A percentile compares a stretch with the other conserved stretches of the same genome.
Conservation (phyloP, 2,888 invertebrate genomes). For the Asteroscopus sphinx region DNA sequence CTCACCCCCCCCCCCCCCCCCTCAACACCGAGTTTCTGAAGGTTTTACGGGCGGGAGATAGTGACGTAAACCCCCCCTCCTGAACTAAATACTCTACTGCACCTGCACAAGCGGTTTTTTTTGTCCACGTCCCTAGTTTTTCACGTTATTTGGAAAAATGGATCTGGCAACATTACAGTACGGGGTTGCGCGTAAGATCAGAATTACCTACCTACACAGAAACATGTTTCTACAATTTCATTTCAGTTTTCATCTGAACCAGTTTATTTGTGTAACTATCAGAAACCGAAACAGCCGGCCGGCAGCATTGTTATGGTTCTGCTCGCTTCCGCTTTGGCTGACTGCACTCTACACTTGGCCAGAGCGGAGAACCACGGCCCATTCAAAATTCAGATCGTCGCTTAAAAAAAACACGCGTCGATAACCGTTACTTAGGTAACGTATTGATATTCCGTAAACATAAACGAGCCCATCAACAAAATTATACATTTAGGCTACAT, state of each 20-base stretch:
- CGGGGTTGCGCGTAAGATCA: constrained; percentile 60
- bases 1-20: no score
- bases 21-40: no score
- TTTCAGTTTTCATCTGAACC: constrained; percentile 79
- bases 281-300: constrained; percentile 79
- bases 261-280: constrained; percentile 83
- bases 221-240: constrained; percentile 78
- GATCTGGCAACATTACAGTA: no score
- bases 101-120: no score
- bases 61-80: no score
- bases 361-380: constrained; percentile 66
- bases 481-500: constrained; percentile 10
- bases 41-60: no score
- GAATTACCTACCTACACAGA: constrained; percentile 73
- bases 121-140: no score
- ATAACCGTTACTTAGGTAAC: constrained; percentile 56
- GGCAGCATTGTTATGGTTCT: constrained; percentile 83
- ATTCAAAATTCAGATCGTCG: constrained; percentile 72
- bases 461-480: not conserved
- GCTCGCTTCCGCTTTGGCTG: constrained; percentile 79
- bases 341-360: constrained; percentile 61
- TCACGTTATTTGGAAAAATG: no score
- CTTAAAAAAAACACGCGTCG: constrained; percentile 76
- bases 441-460: constrained; percentile 23
- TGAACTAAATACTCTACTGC: no score